phyloP scores from a whole-genome alignment of 2,797 vertebrate species.

The Siniperca obscura region DNA sequence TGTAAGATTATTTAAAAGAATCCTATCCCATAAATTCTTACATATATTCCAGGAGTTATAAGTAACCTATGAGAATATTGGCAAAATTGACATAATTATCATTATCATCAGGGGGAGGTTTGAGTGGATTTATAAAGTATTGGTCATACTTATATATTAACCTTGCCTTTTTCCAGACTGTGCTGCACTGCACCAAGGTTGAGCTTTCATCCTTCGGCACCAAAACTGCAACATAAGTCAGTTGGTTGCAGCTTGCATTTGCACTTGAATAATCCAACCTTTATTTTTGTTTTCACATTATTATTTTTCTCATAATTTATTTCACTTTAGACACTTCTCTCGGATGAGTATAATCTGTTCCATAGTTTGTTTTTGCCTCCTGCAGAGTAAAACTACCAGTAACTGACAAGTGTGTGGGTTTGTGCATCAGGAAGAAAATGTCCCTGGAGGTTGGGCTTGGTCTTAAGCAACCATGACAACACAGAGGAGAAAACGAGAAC shows the following conservation, averaged over 20 bases:
- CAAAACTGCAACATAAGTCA: slow-evolving; percentile 1
- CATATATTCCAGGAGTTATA: background rate
- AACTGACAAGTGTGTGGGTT: slow-evolving; percentile 21
- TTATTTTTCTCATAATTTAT: background rate
- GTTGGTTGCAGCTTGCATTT: slow-evolving; percentile 13
- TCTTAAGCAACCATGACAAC: slow-evolving; percentile 19
- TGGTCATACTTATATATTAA: background rate
- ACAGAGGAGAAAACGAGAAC: background rate
- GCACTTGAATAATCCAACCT: background rate
- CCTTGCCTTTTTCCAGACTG: background rate
- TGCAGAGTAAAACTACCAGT: slow-evolving; percentile 25
- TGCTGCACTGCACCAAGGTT: slow-evolving; percentile 10
- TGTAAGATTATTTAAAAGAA: too few relatives aligned
- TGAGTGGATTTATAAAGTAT: background rate
- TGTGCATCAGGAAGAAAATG: background rate
- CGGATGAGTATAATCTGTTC: slow-evolving; percentile 4
- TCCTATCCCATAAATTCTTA: background rate
- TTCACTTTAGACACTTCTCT: background rate
- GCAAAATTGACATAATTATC: background rate
- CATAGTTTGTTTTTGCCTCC: slow-evolving; percentile 31
- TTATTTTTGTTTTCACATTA: background rate
- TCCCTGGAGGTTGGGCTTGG: slow-evolving; percentile 22
- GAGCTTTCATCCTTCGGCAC: slow-evolving; percentile 24
- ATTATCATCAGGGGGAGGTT: too few relatives aligned
- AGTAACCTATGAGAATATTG: background rate